A percentile compares a stretch with the other conserved stretches of the same genome.
These are phyloP conservation scores for Polyergus mexicanus DNA, from an alignment of 1,140 invertebrate genomes.

Conservation along the genomic window DNA sequence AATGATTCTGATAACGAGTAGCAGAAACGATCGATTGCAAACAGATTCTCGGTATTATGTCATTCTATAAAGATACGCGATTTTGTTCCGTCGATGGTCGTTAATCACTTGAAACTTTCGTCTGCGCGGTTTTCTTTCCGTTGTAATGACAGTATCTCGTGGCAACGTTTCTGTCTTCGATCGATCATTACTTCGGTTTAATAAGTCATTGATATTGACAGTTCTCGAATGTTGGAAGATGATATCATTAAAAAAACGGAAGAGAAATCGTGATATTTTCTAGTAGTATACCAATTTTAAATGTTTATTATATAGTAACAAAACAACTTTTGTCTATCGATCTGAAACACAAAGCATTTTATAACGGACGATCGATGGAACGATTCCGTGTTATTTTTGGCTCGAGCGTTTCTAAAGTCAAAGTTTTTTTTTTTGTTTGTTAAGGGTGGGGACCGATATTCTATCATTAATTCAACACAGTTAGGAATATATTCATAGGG, in stretches of 20 bases:
- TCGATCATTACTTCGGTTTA: conserved; percentile 33
- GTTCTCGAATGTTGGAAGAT: conserved; percentile 35
- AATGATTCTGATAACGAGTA: conserved; percentile 36
- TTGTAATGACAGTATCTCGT: neutral
- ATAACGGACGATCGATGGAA: conserved; percentile 39
- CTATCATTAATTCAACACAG: conserved; percentile 48
- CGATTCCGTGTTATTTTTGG: conserved; percentile 33
- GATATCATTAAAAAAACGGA: conserved; percentile 38
- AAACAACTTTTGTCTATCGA: conserved; percentile 12
- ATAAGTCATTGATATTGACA: conserved; percentile 60
- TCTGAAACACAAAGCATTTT: conserved; percentile 45
- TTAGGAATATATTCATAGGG: conserved; percentile 33
- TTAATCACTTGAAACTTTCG: conserved; percentile 32
- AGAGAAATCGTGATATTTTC: conserved; percentile 15
- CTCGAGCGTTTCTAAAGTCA: conserved; percentile 36
- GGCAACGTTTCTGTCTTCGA: neutral
- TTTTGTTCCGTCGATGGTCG: neutral
- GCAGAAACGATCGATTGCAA: conserved; percentile 4
- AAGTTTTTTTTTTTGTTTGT: conserved; percentile 29
- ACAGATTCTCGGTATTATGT: conserved; percentile 25
- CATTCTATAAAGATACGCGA: neutral
- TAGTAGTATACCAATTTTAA: conserved; percentile 48
- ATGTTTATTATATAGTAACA: neutral
- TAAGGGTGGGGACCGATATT: conserved; percentile 5
- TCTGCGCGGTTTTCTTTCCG: neutral